phyloP scores from a whole-genome alignment of 2,797 vertebrate genomes.

The Benthosema pterotum region DNA sequence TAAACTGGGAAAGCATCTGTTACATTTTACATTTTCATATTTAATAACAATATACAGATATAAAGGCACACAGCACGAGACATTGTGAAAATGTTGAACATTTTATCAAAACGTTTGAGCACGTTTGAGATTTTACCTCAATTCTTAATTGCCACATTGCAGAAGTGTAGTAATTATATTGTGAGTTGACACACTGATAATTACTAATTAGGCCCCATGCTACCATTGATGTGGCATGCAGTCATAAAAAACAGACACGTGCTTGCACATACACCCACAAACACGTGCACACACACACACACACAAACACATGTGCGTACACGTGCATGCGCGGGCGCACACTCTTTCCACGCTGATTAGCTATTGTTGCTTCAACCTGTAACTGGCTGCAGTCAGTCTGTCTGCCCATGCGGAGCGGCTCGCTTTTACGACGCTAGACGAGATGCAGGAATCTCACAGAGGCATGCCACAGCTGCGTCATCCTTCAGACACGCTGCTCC shows the following conservation, averaged over 20 bases:
- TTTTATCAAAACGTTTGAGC: no score
- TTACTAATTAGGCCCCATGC: conserved; percentile 3
- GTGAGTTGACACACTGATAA: neutral
- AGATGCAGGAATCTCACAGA: conserved; percentile 36
- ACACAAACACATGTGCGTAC: conserved; percentile 16
- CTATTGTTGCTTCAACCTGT: conserved; percentile 57
- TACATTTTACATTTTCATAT: no score
- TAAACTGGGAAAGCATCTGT: no score
- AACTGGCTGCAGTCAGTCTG: conserved; percentile 42
- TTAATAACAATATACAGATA: no score
- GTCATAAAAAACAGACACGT: conserved; percentile 34
- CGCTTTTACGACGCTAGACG: conserved; percentile 32
- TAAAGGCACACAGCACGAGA: no score
- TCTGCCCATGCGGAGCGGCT: conserved; percentile 24
- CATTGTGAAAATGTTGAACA: no score
- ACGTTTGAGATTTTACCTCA: no score
- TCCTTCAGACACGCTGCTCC: conserved; percentile 32
- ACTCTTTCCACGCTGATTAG: neutral
- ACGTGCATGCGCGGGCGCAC: neutral
- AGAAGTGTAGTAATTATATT: no score
- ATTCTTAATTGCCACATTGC: no score
- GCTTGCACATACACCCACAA: conserved; percentile 13
- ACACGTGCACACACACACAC: neutral
- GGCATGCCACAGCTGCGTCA: conserved; percentile 44
- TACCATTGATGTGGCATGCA: conserved; percentile 9